Evolutionary conservation across 2,888 invertebrate genomes (phyloP).

Genomic region (Epsilonema sp.): DNA sequence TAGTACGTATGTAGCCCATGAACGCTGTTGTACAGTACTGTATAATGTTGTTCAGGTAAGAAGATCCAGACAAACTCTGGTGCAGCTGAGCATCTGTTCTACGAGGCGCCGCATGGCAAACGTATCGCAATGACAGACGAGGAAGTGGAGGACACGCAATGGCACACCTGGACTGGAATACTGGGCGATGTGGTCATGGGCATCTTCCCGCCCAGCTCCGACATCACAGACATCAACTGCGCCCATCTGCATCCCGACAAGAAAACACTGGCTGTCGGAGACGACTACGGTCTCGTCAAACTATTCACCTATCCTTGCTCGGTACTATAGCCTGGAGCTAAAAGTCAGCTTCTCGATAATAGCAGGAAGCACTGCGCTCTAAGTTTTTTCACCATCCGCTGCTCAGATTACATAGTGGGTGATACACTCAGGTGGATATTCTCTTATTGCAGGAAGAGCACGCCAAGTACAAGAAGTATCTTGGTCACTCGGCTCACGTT

Average conservation of each 20-base stretch:
- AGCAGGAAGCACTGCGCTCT: too few relatives aligned
- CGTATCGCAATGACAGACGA: slow-evolving; percentile 2
- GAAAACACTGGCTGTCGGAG: slow-evolving; percentile 31
- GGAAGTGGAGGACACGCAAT: neutral
- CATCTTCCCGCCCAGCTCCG: slow-evolving; percentile 34
- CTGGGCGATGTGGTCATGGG: slow-evolving; percentile 23
- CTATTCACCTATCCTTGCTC: slow-evolving; percentile 30
- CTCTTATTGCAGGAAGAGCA: slow-evolving; percentile 27
- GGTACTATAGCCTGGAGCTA: too few relatives aligned
- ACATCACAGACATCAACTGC: slow-evolving; percentile 34
- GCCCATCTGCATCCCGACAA: slow-evolving; percentile 26
- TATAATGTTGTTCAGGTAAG: slow-evolving; percentile 30
- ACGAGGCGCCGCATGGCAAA: slow-evolving; percentile 29
- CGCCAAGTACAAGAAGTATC: slow-evolving; percentile 31
- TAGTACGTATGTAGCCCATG: too few relatives aligned
- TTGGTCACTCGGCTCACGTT: slow-evolving; percentile 15
- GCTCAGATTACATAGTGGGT: too few relatives aligned
- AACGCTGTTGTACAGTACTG: too few relatives aligned
- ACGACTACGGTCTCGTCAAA: slow-evolving; percentile 35
- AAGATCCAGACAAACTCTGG: slow-evolving; percentile 31
- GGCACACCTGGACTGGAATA: neutral
- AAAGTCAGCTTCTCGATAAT: too few relatives aligned
- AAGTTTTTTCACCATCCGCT: too few relatives aligned
- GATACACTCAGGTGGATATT: too few relatives aligned
- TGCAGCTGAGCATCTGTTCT: slow-evolving; percentile 33